Conservation (phyloP, 1,140 invertebrate genomes). For the Rhyacophila brunnea region DNA sequence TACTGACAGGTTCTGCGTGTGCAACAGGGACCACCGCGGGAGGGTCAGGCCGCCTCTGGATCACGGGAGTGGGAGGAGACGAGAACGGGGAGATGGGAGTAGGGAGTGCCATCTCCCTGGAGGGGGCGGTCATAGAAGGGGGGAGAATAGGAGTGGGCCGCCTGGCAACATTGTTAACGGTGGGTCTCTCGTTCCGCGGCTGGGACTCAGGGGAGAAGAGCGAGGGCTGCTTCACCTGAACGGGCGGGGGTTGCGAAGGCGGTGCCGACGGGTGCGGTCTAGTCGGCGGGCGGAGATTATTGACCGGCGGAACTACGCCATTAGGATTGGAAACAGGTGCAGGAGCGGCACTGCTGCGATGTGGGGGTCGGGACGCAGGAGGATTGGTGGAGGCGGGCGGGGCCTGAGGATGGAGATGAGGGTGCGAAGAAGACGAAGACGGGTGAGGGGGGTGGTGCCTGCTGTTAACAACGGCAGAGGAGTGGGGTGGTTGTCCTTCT, state of each 20-base stretch:
- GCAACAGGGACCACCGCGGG: conserved; percentile 33
- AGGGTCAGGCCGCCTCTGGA: conserved; percentile 2
- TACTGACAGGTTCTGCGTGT: conserved; percentile 30
- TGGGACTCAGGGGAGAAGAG: background rate
- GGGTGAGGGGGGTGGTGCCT: conserved; percentile 43
- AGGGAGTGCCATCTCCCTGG: conserved; percentile 38
- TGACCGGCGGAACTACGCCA: too few species aligned
- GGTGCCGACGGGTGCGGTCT: conserved; percentile 25
- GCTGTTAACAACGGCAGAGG: background rate
- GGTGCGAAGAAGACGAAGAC: conserved; percentile 42
- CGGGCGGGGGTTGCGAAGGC: conserved; percentile 10
- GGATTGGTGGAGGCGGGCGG: background rate
- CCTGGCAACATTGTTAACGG: background rate
- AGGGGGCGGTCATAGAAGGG: background rate
- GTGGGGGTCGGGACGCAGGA: too few species aligned
- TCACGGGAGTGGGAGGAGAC: too few species aligned
- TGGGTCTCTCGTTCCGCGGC: background rate
- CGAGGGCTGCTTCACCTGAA: too few species aligned
- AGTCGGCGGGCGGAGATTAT: conserved; percentile 37
- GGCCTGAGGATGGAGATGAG: conserved; percentile 13
- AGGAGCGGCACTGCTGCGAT: too few species aligned
- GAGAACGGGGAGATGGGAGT: conserved; percentile 47
- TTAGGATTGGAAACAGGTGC: too few species aligned
- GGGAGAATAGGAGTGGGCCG: background rate
- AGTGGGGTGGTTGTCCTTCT: background rate